A percentile compares a stretch with the other conserved stretches of the same genome.
phyloP scores from a whole-genome alignment of 2,113 vertebrate species.

The Sturnira hondurensis region DNA sequence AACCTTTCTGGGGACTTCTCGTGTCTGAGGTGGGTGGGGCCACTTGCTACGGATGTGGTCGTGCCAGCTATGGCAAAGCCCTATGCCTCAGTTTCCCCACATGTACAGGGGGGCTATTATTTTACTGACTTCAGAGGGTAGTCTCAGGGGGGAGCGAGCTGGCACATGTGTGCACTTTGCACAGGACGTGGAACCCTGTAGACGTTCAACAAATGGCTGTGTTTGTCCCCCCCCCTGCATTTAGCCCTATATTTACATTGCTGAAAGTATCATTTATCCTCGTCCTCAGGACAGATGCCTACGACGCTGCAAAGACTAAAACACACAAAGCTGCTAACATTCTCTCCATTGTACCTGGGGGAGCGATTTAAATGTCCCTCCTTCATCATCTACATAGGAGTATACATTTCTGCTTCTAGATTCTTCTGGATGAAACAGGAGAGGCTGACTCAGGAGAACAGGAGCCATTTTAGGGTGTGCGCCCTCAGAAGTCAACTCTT shows the following conservation, averaged over 20 bases:
- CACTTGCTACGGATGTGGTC: background rate
- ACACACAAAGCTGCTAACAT: background rate
- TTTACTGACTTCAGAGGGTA: background rate
- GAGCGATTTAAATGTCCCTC: background rate
- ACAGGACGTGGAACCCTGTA: background rate
- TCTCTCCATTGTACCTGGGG: background rate
- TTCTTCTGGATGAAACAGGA: background rate
- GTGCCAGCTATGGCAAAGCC: background rate
- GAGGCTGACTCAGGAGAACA: background rate
- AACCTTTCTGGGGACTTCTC: background rate
- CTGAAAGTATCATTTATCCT: background rate
- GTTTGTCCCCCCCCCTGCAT: background rate
- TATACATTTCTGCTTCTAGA: background rate
- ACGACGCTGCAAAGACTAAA: background rate
- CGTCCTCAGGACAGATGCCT: background rate
- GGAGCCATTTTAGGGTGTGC: background rate
- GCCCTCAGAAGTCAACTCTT: background rate
- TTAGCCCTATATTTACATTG: background rate
- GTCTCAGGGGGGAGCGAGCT: background rate
- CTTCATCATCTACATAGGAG: background rate
- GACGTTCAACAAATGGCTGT: background rate
- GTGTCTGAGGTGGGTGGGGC: background rate
- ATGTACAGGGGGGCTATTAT: background rate
- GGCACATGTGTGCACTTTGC: fast-evolving
- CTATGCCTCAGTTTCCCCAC: background rate